Percentiles rank a stretch among this genome's conserved stretches.
These are phyloP conservation scores for Podiceps cristatus DNA, from an alignment of 2,113 vertebrate species.

Conservation along the genomic window DNA sequence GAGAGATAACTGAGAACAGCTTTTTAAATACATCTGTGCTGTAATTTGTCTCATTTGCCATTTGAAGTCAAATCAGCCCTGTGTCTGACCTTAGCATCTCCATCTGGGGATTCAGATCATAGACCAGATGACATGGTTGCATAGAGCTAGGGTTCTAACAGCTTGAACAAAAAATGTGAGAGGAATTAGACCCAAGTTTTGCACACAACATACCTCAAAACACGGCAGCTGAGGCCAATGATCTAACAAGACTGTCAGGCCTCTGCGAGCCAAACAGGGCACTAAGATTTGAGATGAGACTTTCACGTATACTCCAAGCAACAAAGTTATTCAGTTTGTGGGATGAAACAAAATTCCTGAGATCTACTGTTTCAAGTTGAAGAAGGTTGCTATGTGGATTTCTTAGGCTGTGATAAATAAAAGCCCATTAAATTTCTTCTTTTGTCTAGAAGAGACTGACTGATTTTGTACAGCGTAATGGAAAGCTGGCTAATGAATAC, in stretches of 20 bases:
- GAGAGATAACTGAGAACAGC: not conserved
- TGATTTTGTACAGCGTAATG: constrained; percentile 25
- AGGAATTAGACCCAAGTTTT: not conserved
- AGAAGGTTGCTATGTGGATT: not conserved
- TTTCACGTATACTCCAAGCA: not conserved
- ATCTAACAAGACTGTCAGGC: not conserved
- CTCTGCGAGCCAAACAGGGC: not conserved
- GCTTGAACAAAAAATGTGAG: not conserved
- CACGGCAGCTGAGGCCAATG: not conserved
- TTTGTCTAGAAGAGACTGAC: constrained; percentile 7
- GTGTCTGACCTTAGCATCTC: not conserved
- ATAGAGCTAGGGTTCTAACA: not conserved
- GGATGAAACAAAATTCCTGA: not conserved
- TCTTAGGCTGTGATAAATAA: not conserved
- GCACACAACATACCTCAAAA: not conserved
- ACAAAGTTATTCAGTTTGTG: not conserved
- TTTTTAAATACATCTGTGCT: not conserved
- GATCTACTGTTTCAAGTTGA: not conserved
- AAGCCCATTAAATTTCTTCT: not conserved
- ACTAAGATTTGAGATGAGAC: not conserved
- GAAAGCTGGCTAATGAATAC: constrained; percentile 63
- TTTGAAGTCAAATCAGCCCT: not conserved
- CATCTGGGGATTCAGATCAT: not conserved
- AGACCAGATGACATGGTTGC: not conserved
- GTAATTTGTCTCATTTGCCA: constrained; percentile 10